Evolutionary conservation across 2,888 invertebrate species (phyloP), one percentile per base, ranked within the genome.

Genomic region (Xanthostigma xanthostigma): DNA sequence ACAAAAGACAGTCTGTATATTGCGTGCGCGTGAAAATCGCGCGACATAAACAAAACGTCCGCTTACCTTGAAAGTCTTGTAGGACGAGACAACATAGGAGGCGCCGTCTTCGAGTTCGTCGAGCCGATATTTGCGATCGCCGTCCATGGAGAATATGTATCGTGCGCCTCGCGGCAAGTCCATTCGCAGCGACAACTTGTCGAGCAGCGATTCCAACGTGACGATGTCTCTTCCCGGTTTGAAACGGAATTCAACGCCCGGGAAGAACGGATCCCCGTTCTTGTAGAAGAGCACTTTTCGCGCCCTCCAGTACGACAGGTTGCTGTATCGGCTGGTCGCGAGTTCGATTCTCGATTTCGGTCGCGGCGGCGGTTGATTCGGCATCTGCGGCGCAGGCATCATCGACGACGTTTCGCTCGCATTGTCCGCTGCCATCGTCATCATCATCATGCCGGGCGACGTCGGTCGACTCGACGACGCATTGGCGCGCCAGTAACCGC

Each of bases 201-300:
- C 90, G 58, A 92, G 72, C 41, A 95, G 70, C 12, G 84, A 82
- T 60, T 92, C 91, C 70, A 94, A 68, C 11, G 84, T 87, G 40
- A 82, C 83, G 59, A 94, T 83, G 61, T 91, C 91, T 51, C 90
- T 75, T 2, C 91, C 91, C 0, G 91, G 89, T 54, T 89, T 87
- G 62, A 94, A 90, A 57, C 86, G 76, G 62, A 87, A 82, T 65
- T 90, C 91, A 37, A 91, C 79, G 0, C 93, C 92, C 12, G 88
- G 89, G 62, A 86, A 91, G 63, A 90, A 89, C 0, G 90, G 87
- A 63, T 94, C 93, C 3, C 94, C 94, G 74, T 94, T 95, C 63
- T 89, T 81, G 70, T 87, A 94, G 68, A 95, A 93, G 2, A 87
- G 82, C 50, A 93, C 87, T 46, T 90, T 73, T 50, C 89, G 73